Evolutionary conservation across 2,113 vertebrate species (phyloP).

Genomic region (Amphiprion percula): DNA sequence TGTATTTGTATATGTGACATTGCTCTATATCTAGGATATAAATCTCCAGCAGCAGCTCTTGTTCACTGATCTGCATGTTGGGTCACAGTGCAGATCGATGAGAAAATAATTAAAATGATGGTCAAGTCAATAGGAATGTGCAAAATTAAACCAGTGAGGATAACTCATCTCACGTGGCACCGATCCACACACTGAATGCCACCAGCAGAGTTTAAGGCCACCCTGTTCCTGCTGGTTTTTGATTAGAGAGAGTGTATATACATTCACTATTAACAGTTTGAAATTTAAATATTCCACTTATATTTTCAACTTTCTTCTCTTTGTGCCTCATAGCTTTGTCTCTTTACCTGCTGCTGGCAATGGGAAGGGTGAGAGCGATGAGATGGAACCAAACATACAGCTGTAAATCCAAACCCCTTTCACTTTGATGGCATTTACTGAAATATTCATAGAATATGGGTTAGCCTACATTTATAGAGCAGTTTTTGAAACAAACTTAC

Average conservation of each 20-base stretch:
- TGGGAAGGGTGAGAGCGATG: too few relatives aligned
- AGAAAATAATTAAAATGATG: constrained; percentile 82
- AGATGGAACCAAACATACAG: too few relatives aligned
- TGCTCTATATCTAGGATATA: constrained; percentile 8
- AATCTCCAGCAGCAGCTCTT: constrained; percentile 42
- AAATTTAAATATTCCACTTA: neutral
- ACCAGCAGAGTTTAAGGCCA: constrained; percentile 35
- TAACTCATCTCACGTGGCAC: constrained; percentile 48
- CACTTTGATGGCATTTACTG: too few relatives aligned
- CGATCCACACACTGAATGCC: constrained; percentile 32
- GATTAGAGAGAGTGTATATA: neutral
- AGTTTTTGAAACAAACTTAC: too few relatives aligned
- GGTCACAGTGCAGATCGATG: constrained; percentile 74
- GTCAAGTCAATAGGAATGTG: constrained; percentile 71
- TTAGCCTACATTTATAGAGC: too few relatives aligned
- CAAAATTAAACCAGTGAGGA: constrained; percentile 74
- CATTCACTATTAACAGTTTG: neutral
- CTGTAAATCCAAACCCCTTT: too few relatives aligned
- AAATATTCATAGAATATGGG: too few relatives aligned
- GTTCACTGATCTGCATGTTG: constrained; percentile 70
- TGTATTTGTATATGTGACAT: constrained; percentile 7
- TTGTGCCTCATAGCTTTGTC: too few relatives aligned
- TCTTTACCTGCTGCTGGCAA: too few relatives aligned
- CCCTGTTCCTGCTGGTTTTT: neutral
- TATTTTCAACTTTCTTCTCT: too few relatives aligned